phyloP scores from a whole-genome alignment of 2,888 invertebrate genomes.

The Pilophorus perplexus region DNA sequence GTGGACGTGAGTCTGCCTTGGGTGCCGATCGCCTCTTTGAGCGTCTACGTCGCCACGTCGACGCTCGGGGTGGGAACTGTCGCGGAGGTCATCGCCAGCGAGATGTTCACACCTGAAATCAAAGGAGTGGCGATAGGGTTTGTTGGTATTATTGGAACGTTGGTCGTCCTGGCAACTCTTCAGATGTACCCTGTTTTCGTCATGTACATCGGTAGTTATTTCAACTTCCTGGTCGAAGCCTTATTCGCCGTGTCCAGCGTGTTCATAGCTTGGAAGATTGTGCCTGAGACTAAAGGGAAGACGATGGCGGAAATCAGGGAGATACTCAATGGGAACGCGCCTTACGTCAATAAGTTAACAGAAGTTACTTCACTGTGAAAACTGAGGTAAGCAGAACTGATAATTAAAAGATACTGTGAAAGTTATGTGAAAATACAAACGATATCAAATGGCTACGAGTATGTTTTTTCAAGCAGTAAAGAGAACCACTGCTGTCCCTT shows the following conservation, averaged over 20 bases:
- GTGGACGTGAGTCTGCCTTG: constrained; percentile 2
- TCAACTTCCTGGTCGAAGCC: constrained; percentile 13
- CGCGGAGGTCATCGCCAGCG: constrained; percentile 21
- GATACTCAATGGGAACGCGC: neutral
- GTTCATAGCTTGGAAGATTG: constrained; percentile 11
- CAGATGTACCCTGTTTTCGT: neutral
- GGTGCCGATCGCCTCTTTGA: constrained; percentile 11
- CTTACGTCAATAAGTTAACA: neutral
- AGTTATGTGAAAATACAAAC: neutral
- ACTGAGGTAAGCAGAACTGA: neutral
- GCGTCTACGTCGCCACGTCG: constrained; percentile 9
- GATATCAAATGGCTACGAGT: no score
- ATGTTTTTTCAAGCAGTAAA: no score
- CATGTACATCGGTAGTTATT: neutral
- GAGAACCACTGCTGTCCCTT: no score
- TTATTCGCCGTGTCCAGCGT: constrained; percentile 14
- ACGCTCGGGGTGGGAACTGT: constrained; percentile 24
- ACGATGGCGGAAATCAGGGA: constrained; percentile 23
- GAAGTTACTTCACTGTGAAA: no score
- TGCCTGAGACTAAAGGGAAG: constrained; percentile 30
- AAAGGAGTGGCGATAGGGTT: constrained; percentile 30
- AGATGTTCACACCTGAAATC: constrained; percentile 31
- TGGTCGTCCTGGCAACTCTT: neutral
- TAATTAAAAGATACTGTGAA: neutral
- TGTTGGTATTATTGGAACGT: constrained; percentile 1